These are phyloP conservation scores for Abrostola tripartita DNA, from an alignment of 2,888 invertebrate genomes.

Conservation along the genomic window DNA sequence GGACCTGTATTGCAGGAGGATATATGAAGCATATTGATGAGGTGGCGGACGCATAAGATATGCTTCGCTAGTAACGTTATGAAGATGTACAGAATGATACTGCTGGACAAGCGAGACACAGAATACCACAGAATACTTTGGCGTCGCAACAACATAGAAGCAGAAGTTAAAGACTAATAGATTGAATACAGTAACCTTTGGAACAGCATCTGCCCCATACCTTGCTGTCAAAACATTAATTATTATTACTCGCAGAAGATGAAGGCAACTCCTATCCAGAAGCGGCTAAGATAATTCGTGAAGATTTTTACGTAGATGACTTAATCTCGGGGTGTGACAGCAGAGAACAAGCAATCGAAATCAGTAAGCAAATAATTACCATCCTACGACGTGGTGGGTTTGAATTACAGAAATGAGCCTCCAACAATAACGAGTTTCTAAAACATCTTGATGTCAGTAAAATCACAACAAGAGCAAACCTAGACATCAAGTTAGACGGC, in stretches of 20 bases:
- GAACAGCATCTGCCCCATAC: slow-evolving; percentile 5
- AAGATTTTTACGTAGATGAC: slow-evolving; percentile 22
- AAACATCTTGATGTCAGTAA: neutral
- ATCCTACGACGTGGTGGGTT: slow-evolving; percentile 2
- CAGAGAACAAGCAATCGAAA: neutral
- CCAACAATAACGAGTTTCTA: slow-evolving; percentile 1
- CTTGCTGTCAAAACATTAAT: slow-evolving; percentile 2
- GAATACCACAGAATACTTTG: too few relatives aligned
- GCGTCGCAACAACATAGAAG: neutral
- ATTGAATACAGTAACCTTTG: slow-evolving; percentile 5
- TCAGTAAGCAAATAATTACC: slow-evolving; percentile 2
- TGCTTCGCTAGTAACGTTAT: slow-evolving; percentile 19
- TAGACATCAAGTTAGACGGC: slow-evolving; percentile 43
- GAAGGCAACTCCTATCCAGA: slow-evolving; percentile 1
- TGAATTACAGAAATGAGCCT: slow-evolving; percentile 3
- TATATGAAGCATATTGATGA: slow-evolving; percentile 22
- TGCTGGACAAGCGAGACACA: slow-evolving; percentile 2
- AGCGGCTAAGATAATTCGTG: slow-evolving; percentile 5
- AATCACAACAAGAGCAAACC: slow-evolving; percentile 12
- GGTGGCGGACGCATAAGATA: slow-evolving; percentile 25
- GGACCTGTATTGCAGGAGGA: slow-evolving; percentile 26
- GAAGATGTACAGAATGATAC: slow-evolving; percentile 28
- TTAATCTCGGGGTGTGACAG: slow-evolving; percentile 4
- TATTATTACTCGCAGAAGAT: slow-evolving; percentile 4
- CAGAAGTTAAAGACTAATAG: neutral